These are phyloP conservation scores for Chloroclysta siterata DNA, from an alignment of 2,888 invertebrate genomes.

Conservation along the genomic window DNA sequence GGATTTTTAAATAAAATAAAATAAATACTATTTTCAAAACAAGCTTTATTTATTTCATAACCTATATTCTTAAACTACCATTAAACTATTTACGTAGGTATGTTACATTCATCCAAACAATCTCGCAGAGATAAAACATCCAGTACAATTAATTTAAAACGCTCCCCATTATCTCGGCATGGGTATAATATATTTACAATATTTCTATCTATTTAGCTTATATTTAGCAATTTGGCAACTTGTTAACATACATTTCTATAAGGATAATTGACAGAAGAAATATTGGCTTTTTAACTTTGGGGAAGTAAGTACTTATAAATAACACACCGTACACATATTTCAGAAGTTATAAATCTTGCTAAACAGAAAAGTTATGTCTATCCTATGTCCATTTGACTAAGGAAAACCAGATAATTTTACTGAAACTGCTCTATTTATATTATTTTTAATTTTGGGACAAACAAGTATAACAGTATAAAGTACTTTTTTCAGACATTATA, in stretches of 20 bases:
- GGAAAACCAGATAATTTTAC: too few species aligned
- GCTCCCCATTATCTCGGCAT: slow-evolving; percentile 69
- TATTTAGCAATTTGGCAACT: slow-evolving; percentile 81
- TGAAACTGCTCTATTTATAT: too few species aligned
- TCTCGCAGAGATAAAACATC: slow-evolving; percentile 57
- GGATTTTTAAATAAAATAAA: not conserved
- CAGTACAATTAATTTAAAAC: slow-evolving; percentile 71
- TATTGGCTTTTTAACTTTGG: slow-evolving; percentile 43
- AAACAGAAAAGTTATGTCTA: not conserved
- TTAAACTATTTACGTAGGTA: slow-evolving; percentile 65
- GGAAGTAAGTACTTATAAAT: slow-evolving; percentile 6
- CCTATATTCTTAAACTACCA: slow-evolving; percentile 65
- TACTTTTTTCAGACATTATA: too few species aligned
- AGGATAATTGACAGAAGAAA: slow-evolving; percentile 80
- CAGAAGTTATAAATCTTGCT: not conserved
- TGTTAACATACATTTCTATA: slow-evolving; percentile 67
- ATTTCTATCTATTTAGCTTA: slow-evolving; percentile 74
- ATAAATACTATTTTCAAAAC: slow-evolving; percentile 65
- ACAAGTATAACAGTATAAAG: too few species aligned
- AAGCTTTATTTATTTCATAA: slow-evolving; percentile 80
- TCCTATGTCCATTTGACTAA: too few species aligned
- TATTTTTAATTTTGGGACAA: too few species aligned
- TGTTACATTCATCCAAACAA: slow-evolving; percentile 58
- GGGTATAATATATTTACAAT: slow-evolving; percentile 73
- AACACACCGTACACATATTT: not conserved